phyloP scores from a whole-genome alignment of 2,113 vertebrate species.

The Lanius ludovicianus region DNA sequence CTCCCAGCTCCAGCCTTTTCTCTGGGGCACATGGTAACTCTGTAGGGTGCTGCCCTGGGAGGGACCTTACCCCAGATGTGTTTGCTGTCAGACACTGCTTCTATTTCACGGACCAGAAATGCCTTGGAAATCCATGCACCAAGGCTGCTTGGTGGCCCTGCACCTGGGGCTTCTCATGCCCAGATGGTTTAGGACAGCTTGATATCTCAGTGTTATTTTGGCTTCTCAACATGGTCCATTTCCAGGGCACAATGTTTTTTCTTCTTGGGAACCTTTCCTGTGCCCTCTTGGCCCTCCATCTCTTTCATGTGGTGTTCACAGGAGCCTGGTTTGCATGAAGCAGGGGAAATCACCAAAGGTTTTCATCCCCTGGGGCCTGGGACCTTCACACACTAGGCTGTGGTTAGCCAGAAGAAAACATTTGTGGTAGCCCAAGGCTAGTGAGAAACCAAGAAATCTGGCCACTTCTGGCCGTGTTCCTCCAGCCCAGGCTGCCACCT shows the following conservation, averaged over 20 bases:
- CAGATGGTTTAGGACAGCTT: background rate
- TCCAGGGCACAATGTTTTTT: background rate
- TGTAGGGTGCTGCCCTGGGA: background rate
- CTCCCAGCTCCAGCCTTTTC: background rate
- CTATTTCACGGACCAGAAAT: background rate
- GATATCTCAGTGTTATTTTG: background rate
- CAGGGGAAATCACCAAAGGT: background rate
- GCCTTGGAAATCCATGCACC: rapidly evolving
- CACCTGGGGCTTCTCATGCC: no score
- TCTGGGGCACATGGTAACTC: rapidly evolving
- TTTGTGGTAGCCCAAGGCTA: background rate
- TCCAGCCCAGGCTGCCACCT: background rate
- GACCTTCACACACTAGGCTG: background rate
- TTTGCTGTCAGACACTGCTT: background rate
- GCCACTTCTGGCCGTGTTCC: rapidly evolving
- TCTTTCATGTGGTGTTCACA: background rate
- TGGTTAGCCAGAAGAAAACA: constrained; percentile 28
- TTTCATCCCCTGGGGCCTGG: background rate
- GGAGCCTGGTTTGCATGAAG: background rate
- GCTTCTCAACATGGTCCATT: background rate
- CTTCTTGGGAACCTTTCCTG: background rate
- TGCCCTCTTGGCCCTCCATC: rapidly evolving
- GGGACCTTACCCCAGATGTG: background rate
- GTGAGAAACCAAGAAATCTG: background rate
- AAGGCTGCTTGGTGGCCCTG: background rate